A percentile compares a stretch with the other conserved stretches of the same genome.
These are phyloP conservation scores for Oenanthe oenanthe DNA, from an alignment of 2,113 vertebrate species.

Conservation along the genomic window DNA sequence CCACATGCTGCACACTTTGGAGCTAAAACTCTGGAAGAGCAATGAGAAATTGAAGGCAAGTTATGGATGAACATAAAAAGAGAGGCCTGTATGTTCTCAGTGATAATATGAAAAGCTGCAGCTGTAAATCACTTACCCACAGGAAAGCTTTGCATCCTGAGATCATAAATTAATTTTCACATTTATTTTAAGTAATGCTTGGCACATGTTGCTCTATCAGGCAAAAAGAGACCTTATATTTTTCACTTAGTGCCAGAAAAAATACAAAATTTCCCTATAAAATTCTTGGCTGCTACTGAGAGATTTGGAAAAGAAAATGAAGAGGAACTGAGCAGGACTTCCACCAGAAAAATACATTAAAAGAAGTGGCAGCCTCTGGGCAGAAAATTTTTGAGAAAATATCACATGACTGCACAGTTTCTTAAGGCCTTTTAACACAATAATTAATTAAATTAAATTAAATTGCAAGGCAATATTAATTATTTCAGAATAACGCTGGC, in stretches of 20 bases:
- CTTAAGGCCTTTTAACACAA: not conserved
- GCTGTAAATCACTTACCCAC: not conserved
- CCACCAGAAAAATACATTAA: not conserved
- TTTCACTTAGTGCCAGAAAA: not conserved
- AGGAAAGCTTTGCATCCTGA: not conserved
- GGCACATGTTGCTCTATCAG: not conserved
- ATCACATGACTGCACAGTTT: not conserved
- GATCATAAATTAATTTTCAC: not conserved
- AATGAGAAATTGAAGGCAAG: not conserved
- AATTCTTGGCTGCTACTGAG: not conserved
- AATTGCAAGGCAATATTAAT: not conserved
- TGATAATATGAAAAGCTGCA: not conserved
- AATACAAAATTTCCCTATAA: not conserved
- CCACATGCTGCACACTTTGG: slow-evolving; percentile 94
- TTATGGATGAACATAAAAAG: not conserved
- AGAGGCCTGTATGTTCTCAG: not conserved
- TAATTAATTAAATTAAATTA: not conserved
- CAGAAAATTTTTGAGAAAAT: not conserved
- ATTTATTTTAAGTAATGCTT: not conserved
- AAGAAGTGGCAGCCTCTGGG: not conserved
- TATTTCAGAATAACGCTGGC: not conserved
- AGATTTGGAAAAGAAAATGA: not conserved
- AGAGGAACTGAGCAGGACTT: not conserved
- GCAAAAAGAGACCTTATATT: not conserved
- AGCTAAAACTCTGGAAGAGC: slow-evolving; percentile 85